Evolutionary conservation across 64 coral and sea anemone species (phyloP).

Genomic region (Acropora tenuis): DNA sequence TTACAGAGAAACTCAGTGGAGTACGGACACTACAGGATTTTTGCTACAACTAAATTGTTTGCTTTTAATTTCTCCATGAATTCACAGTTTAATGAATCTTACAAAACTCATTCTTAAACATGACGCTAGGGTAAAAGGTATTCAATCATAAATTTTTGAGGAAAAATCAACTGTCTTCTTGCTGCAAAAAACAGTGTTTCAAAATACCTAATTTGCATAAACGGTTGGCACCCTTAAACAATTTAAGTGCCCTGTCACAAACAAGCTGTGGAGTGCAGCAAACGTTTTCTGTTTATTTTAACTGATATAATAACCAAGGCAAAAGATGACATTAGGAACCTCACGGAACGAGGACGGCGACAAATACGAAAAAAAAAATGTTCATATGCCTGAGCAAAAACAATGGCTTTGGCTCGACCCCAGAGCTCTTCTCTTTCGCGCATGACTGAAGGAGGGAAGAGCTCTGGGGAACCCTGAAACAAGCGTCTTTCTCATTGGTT

Average conservation of each 20-base stretch:
- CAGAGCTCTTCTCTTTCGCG: neutral
- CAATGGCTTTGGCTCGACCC: neutral
- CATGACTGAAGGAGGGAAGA: too few relatives aligned
- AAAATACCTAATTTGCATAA: constrained; percentile 2
- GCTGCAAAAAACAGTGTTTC: constrained; percentile 2
- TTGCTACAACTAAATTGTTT: constrained; percentile 7
- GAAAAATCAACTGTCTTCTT: constrained; percentile 17
- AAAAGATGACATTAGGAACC: neutral
- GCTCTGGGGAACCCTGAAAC: too few relatives aligned
- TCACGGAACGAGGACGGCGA: constrained; percentile 8
- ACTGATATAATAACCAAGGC: constrained; percentile 4
- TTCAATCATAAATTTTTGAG: constrained; percentile 2
- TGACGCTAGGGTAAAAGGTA: constrained; percentile 1
- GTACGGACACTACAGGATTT: constrained; percentile 11
- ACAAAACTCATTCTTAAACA: neutral
- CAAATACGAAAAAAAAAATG: constrained; percentile 9
- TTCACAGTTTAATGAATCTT: constrained; percentile 11
- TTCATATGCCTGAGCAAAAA: constrained; percentile 1
- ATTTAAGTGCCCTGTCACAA: constrained; percentile 5
- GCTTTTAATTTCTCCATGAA: constrained; percentile 12
- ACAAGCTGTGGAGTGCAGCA: constrained; percentile 15
- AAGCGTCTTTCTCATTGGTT: too few relatives aligned
- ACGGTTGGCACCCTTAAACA: too few relatives aligned
- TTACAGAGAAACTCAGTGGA: neutral
- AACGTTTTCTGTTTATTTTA: constrained; percentile 16